Conservation (phyloP, 2,888 invertebrate genomes). For the Phymatocera aterrima region DNA sequence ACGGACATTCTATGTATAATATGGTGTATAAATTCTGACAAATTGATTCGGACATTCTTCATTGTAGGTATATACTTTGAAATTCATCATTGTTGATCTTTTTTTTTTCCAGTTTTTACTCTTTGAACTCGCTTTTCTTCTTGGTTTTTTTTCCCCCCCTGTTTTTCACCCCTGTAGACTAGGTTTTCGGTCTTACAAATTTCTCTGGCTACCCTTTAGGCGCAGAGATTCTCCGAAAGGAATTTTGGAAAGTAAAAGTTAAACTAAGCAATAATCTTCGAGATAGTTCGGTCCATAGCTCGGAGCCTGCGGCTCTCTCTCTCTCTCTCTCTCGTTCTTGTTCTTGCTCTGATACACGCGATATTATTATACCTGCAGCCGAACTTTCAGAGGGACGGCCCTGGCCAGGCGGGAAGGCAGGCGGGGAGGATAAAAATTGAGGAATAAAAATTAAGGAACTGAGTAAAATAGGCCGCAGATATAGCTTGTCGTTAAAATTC, state of each 20-base stretch:
- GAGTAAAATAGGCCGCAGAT: too few relatives aligned
- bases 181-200: background rate
- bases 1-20: too few relatives aligned
- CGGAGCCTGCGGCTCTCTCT: constrained; percentile 8
- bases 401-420: background rate
- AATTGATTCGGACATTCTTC: too few relatives aligned
- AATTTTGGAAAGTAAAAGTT: constrained; percentile 34
- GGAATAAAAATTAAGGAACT: constrained; percentile 24
- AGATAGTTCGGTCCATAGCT: constrained; percentile 21
- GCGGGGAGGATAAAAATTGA: background rate
- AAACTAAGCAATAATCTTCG: constrained; percentile 40
- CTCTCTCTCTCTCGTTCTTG: too few relatives aligned
- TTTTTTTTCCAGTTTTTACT: too few relatives aligned
- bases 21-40: too few relatives aligned
- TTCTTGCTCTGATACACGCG: constrained; percentile 50
- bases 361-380: constrained; percentile 22
- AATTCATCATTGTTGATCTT: too few relatives aligned
- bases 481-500: constrained; percentile 35
- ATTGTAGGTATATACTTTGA: too few relatives aligned
- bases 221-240: constrained; percentile 15
- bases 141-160: background rate
- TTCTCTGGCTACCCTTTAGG: background rate
- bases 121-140: background rate
- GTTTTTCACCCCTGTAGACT: background rate
- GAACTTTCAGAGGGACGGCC: background rate